Conservation (phyloP, 2,113 vertebrate species). For the Motacilla tschutschensis region DNA sequence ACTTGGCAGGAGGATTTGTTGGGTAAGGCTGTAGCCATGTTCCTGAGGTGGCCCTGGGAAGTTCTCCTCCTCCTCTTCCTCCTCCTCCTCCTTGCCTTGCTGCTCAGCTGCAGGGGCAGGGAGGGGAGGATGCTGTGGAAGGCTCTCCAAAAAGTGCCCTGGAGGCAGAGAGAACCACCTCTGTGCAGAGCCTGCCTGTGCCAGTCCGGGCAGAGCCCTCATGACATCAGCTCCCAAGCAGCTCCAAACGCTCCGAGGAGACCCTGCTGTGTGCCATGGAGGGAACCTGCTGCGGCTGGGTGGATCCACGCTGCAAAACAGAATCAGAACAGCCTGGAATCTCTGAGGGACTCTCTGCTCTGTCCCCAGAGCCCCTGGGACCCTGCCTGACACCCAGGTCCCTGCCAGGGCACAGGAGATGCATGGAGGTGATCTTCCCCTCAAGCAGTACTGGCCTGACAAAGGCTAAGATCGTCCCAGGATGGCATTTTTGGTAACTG, state of each 20-base stretch:
- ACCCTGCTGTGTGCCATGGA: fast-evolving
- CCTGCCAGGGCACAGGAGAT: not conserved
- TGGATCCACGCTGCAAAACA: not conserved
- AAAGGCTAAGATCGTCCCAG: not conserved
- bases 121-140: slow-evolving; percentile 18
- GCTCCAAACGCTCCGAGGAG: not conserved
- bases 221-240: slow-evolving; percentile 40
- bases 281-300: not conserved
- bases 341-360: not conserved
- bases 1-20: not conserved
- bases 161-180: slow-evolving; percentile 17
- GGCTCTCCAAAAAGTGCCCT: not conserved
- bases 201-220: not conserved
- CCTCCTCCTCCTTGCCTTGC: not conserved
- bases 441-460: not conserved
- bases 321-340: not conserved
- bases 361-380: not conserved
- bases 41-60: not conserved
- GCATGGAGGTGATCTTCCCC: fast-evolving
- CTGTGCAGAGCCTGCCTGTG: slow-evolving; percentile 19
- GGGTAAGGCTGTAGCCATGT: not conserved
- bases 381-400: not conserved
- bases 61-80: not conserved
- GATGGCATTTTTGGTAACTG: not conserved
- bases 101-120: not conserved